Evolutionary conservation across 2,113 vertebrate genomes (phyloP), one percentile per base, ranked within the genome.

Genomic region (Canis aureus): DNA sequence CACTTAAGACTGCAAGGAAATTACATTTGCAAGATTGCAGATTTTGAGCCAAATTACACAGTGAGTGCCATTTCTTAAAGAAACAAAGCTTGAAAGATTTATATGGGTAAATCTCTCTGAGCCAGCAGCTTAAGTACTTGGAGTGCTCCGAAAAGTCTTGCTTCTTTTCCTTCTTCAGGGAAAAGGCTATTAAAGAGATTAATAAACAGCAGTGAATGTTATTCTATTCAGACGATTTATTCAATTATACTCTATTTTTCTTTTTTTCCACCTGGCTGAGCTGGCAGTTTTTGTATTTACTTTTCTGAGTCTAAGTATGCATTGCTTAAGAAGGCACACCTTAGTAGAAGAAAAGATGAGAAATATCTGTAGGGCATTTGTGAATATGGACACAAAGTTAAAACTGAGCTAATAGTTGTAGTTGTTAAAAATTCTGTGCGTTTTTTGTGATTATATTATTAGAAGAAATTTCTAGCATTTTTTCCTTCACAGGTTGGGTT

Each of bases 141-240:
- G 49, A 87, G 73, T 66, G 12, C 49, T 79, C 60, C 87, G 79
- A 92, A 94, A 90, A 94, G 83, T 81, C 27, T 62, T 79, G 35
- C 76, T 86, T 20, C 57, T 85, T 96, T 67, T 87, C 17, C 25
- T 90, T 94, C 29, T 82, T 76, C 55, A 66, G 25, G 17, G 59
- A 94, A 84, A 94, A 79, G 22, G 27, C 27, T 87, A 60, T 74
- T 96, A 83, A 95, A 90, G 16, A 95, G 88, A 95, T 95, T 79
- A 93, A 87, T 93, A 94, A 80, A 78, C 5, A 78, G 22, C 23
- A 8, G 35, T 64, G 51, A 87, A 80, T 91, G 32, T 76, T 95
- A 83, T 80, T 80, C 55, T 79, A 27, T 73, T 71, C 23, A 73
- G 8, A 87, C 67, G 49, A 66, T 79, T 83, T 67, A 89, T 76